Base-by-base conservation (phyloP, 2,797 vertebrate genomes). In the Melanotaenia pygmaea region DNA sequence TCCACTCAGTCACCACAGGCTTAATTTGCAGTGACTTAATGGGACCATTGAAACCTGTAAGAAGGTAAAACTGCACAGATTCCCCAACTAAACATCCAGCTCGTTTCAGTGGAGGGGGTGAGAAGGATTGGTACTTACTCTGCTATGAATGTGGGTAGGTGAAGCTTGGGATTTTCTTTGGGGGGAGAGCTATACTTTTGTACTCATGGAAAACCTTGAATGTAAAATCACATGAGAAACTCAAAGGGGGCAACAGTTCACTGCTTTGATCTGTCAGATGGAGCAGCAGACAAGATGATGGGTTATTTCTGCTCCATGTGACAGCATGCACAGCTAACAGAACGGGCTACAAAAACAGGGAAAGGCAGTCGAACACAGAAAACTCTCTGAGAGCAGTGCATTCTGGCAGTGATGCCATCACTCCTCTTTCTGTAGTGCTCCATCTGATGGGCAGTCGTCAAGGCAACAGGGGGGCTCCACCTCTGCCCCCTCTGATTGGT, bases 401-500 rank as follows among this genome's bases (percentile, higher is more conserved):
- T 91, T 92, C 87, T 61, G 65, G 78, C 65, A 81, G 85, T 88
- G 88, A 90, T 47, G 86, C 81, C 67, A 47, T 96, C 92, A 97
- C 90, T 96, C 95, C 84, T 97, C 96, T 92, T 96, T 96, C 90
- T 94, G 94, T 87, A 96, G 94, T 84, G 93, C 93, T 92, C 94
- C 93, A 82, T 95, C 94, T 93, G 94, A 96, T 87, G 95, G 93
- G 93, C 96, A 96, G 91, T 95, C 94, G 80, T 97, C 96, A 89
- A 92, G 94, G 94, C 95, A 95, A 94, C 78, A 92, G 90, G 94
- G 92, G 92, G 89, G 89, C 92, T 95, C 95, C 91, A 90, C 94
- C 84, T 92, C 95, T 86, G 84, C 94, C 94, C 88, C 93, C 91
- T 95, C 94, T 92, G 92, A 89, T 92, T 95, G 95, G 92, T 93